Base-by-base conservation (phyloP, 2,797 vertebrate species). In the Buphagus erythrorhynchus region DNA sequence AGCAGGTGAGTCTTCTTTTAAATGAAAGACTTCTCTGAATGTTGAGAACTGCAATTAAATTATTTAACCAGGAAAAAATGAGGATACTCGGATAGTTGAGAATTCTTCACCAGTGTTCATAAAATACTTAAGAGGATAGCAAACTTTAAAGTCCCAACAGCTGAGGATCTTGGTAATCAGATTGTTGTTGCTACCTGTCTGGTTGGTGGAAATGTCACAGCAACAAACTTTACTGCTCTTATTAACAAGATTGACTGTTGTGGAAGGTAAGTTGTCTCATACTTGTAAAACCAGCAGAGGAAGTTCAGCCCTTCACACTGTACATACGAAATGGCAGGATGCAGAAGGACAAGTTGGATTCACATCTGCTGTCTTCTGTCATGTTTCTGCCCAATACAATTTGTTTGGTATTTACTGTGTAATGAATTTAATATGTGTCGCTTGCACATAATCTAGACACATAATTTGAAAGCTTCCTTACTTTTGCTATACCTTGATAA, bases 1-100 rank as follows among this genome's bases (percentile, higher is more conserved):
- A 99, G 98, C 98, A 99, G 99, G 99, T 99, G 98, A 82, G 88
- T 95, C 67, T 81, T 75, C 36, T 78, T 88, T 42, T 15, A 68
- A 43, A 38, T 4, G 1, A 55, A 67, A 83, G 38, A 26, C 25
- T 63, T 90, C 31, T 83, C 65, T 69, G 68, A 55, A 45, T 71
- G 26, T 26, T 49, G 31, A 71, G 42, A 89, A 46, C 36, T 51
- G 16, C 20, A 74, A 16, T 71, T 46, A 42, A 52, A 71, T 65
- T 54, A 22, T 43, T 91, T 65, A 83, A 59, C 65, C 7, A 43
- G 52, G 25, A 51, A 20, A 76, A 90, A 71, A 13, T 19, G 8
- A 10, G 31, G 51, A 17, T 61, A 43, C 16, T 19, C 61, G 20
- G 4, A 5, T 49, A 57, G 51, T 46, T 92, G 58, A 75, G 35